Base-by-base conservation (phyloP, 2,797 vertebrate genomes). In the Furcifer pardalis region DNA sequence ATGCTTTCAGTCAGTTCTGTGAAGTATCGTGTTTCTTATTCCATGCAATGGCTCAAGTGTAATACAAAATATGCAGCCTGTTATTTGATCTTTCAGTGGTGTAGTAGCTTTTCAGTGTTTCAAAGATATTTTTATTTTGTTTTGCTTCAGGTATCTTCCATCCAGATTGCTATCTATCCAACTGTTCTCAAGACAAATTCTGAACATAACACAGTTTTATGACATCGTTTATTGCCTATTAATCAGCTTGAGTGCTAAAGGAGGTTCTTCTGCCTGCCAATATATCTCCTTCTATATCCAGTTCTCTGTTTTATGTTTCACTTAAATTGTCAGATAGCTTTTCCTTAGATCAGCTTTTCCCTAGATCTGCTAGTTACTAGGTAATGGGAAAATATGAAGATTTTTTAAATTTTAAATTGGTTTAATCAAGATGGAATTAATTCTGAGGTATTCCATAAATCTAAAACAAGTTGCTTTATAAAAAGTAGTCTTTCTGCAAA, bases 381-480 rank as follows among this genome's bases (percentile, higher is more conserved):
- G 77, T 93, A 93, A 94, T 94, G 89, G 92, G 90, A 93, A 92
- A 92, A 93, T 93, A 94, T 87, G 90, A 93, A 91, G 82, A 83
- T 69, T 91, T 91, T 93, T 93, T 85, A 89, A 86, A 72, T 65
- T 77, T 71, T n/a, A 68, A 74, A 81, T 81, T 81, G 66, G 82
- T 85, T 81, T 87, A 85, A 90, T 84, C 83, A 87, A 88, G 30
- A 44, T 81, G 84, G 52, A 84, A 89, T 87, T 83, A 88, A n/a
- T 87, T 89, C 77, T 68, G 46, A 77, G 81, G 27, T 62, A 30
- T 69, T 85, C 76, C 56, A 79, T 56, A 1, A 2, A 79, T 72
- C 83, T 83, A 81, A 82, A 71, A 85, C 40, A 52, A 77, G 49
- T 21, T 88, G 88, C 25, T 82, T 90, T 89, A 71, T 87, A 88